Percentiles rank a stretch among this genome's conserved stretches.
Conservation (phyloP, 1,140 invertebrate species). For the Oryzaephilus surinamensis region DNA sequence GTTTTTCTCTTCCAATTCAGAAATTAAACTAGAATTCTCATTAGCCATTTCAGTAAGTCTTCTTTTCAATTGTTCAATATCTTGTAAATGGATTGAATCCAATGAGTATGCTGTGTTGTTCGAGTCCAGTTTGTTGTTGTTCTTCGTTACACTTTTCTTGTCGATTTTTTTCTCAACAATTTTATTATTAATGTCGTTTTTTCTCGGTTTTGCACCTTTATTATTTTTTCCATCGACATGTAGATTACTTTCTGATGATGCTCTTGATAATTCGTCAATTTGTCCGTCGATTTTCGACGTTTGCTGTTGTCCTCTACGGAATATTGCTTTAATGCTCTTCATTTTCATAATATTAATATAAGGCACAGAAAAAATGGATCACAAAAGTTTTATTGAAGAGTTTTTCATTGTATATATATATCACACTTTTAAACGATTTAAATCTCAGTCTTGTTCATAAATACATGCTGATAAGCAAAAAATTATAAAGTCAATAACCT, state of each 20-base stretch:
- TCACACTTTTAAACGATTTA: too few species aligned
- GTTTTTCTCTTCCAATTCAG: constrained; percentile 41
- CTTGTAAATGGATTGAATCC: too few species aligned
- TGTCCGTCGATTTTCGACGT: constrained; percentile 17
- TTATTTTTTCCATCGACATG: constrained; percentile 18
- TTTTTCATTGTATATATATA: too few species aligned
- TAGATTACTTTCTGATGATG: constrained; percentile 31
- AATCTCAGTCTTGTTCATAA: too few species aligned
- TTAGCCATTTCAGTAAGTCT: constrained; percentile 40
- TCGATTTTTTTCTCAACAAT: constrained; percentile 26
- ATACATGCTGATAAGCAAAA: too few species aligned
- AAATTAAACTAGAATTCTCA: constrained; percentile 42
- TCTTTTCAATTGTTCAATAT: constrained; percentile 38
- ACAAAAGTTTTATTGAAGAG: too few species aligned
- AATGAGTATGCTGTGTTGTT: constrained; percentile 2
- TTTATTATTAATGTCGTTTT: constrained; percentile 29
- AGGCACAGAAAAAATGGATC: too few species aligned
- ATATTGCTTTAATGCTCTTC: constrained; percentile 35
- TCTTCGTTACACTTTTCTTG: constrained; percentile 22
- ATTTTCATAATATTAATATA: constrained; percentile 21
- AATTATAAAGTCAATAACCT: too few species aligned
- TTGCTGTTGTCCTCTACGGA: constrained; percentile 30
- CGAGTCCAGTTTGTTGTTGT: constrained; percentile 28
- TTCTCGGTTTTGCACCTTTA: constrained; percentile 26
- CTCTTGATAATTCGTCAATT: constrained; percentile 27